These are phyloP conservation scores for Drosophila nr. perissopoda DNA, from an alignment of 2,888 invertebrate genomes.

Conservation along the genomic window DNA sequence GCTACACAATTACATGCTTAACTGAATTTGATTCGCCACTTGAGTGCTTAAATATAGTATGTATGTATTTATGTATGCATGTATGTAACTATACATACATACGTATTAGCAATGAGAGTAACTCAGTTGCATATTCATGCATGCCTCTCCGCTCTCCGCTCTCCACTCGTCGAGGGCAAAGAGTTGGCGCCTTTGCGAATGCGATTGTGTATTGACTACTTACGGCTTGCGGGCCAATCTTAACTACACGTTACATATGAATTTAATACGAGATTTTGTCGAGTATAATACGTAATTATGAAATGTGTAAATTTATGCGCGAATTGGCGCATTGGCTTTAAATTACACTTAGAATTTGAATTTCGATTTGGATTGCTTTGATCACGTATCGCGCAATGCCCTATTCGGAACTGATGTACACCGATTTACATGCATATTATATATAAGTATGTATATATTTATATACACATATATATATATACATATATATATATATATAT, in stretches of 20 bases:
- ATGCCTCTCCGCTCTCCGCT: not conserved
- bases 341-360: constrained; percentile 8
- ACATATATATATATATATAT: constrained; percentile 14
- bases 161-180: constrained; percentile 5
- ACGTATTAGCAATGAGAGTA: constrained; percentile 4
- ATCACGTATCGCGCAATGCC: constrained; percentile 45
- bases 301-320: constrained; percentile 11
- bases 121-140: not conserved
- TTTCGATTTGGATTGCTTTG: constrained; percentile 47
- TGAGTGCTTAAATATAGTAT: constrained; percentile 25
- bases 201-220: constrained; percentile 27
- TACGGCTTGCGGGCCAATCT: constrained; percentile 12
- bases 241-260: constrained; percentile 41
- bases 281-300: constrained; percentile 17
- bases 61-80: not conserved
- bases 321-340: constrained; percentile 17
- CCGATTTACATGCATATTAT: constrained; percentile 23
- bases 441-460: constrained; percentile 17
- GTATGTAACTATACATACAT: not conserved
- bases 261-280: constrained; percentile 21
- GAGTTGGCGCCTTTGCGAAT: constrained; percentile 19
- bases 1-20: constrained; percentile 67
- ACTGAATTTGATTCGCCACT: constrained; percentile 73
- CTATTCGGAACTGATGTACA: constrained; percentile 24
- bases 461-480: constrained; percentile 12